These are phyloP conservation scores for Limnodromus scolopaceus DNA, from an alignment of 2,797 vertebrate species.

Conservation along the genomic window DNA sequence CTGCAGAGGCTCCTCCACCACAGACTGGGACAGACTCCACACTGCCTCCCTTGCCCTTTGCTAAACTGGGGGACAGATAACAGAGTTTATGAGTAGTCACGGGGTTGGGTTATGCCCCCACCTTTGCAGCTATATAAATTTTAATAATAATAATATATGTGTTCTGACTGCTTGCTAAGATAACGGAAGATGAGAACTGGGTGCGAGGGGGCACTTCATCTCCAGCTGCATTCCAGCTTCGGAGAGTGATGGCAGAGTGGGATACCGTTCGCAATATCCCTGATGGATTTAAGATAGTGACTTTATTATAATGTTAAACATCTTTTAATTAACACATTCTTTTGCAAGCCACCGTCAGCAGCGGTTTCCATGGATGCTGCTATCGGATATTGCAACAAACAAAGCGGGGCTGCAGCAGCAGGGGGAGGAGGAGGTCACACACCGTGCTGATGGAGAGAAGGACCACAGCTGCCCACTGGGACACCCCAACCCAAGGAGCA, in stretches of 20 bases:
- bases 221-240: background rate
- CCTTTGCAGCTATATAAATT: background rate
- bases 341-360: background rate
- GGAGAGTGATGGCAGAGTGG: background rate
- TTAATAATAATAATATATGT: background rate
- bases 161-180: background rate
- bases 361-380: constrained; percentile 43
- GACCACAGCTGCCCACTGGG: fast-evolving
- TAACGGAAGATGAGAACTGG: background rate
- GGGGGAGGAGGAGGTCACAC: background rate
- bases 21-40: background rate
- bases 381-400: background rate
- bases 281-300: constrained; percentile 9
- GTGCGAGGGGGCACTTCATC: background rate
- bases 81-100: background rate
- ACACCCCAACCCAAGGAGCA: background rate
- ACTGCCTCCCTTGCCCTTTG: fast-evolving
- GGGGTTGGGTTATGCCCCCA: background rate
- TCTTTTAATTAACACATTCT: constrained; percentile 48
- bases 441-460: background rate
- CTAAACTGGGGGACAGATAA: background rate
- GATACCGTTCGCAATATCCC: background rate
- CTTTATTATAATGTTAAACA: constrained; percentile 34
- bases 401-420: background rate
- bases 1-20: background rate